A percentile compares a stretch with the other conserved stretches of the same genome.
Evolutionary conservation across 1,140 invertebrate genomes (phyloP).

Genomic region (Drosophila pallidifrons): DNA sequence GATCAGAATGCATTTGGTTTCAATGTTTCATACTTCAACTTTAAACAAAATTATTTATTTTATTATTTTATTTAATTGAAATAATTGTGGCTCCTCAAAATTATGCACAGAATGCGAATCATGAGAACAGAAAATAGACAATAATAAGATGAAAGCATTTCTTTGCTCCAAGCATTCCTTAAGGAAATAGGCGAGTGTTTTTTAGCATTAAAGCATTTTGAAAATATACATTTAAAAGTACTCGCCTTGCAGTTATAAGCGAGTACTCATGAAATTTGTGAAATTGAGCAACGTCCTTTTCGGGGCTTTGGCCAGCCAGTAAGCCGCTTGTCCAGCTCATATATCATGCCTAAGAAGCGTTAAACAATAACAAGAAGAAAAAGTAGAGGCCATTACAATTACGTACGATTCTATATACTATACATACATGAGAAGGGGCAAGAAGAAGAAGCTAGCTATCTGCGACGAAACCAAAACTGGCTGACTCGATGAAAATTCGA

Average conservation of each 20-base stretch:
- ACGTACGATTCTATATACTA: slow-evolving; percentile 19
- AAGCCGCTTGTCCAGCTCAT: slow-evolving; percentile 39
- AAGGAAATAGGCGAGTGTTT: neutral
- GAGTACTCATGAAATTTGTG: slow-evolving; percentile 11
- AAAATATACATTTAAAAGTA: neutral
- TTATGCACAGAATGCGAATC: too few species aligned
- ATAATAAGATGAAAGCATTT: neutral
- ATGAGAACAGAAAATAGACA: neutral
- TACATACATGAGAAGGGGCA: neutral
- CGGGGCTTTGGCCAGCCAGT: neutral
- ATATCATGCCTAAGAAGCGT: slow-evolving; percentile 55
- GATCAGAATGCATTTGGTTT: too few species aligned
- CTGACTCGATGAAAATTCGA: slow-evolving; percentile 78
- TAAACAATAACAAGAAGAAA: slow-evolving; percentile 41
- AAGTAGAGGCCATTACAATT: slow-evolving; percentile 55
- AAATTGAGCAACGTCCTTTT: slow-evolving; percentile 16
- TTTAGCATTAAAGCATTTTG: neutral
- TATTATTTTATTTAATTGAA: too few species aligned
- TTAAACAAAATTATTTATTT: too few species aligned
- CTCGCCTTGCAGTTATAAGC: neutral
- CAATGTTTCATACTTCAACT: too few species aligned
- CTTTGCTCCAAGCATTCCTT: neutral
- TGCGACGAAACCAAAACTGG: slow-evolving; percentile 46
- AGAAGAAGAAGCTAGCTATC: neutral
- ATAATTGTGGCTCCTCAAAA: too few species aligned